Base-by-base conservation (phyloP, 2,888 invertebrate species). In the Drosophila affinis region DNA sequence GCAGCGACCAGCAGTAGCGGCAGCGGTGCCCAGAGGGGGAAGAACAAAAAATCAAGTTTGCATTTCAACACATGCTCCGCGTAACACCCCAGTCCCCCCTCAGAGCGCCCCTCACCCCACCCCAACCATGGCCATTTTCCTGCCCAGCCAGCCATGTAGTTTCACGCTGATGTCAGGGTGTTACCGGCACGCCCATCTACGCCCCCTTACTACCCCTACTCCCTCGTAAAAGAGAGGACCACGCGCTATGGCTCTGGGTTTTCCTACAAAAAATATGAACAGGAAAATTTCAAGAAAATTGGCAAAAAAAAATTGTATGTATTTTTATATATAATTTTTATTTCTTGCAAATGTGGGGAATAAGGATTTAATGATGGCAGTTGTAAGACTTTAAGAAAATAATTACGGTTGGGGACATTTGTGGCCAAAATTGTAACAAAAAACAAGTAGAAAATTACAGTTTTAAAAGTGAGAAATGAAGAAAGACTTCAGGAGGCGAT, bases 31-130 rank as follows among this genome's bases (percentile, higher is more conserved):
- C 59, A 39, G 58, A 12, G 46, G 56, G 46, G 58, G 32, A 51
- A 47, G 49, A 58, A 59, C 48, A 76, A 69, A 64, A 58, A 75
- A 74, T 69, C 67, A 59, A 62, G 76, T 86, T 80, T 88, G 78
- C 87, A 78, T 84, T 86, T 83, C 88, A 84, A 86, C 88, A 86
- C 88, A 88, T 80, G 83, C 77, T 59, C 58, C 62, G 54, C 62
- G 54, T 9, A 34, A 34, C 12, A 34, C 34, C 34, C 14, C 12
- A 27, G 27, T 14, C 14, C 6, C 21, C 21, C 21, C 21, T 3
- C n/a, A n/a, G n/a, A n/a, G n/a, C n/a, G n/a, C n/a, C n/a, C n/a
- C n/a, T n/a, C n/a, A n/a, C 3, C 24, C 17, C 18, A 14, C 32
- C 5, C 55, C 29, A 14, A 4, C 34, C 49, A 9, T 24, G 59